These are phyloP conservation scores for Cryptoprocta ferox DNA, from an alignment of 2,797 vertebrate genomes.

Conservation along the genomic window DNA sequence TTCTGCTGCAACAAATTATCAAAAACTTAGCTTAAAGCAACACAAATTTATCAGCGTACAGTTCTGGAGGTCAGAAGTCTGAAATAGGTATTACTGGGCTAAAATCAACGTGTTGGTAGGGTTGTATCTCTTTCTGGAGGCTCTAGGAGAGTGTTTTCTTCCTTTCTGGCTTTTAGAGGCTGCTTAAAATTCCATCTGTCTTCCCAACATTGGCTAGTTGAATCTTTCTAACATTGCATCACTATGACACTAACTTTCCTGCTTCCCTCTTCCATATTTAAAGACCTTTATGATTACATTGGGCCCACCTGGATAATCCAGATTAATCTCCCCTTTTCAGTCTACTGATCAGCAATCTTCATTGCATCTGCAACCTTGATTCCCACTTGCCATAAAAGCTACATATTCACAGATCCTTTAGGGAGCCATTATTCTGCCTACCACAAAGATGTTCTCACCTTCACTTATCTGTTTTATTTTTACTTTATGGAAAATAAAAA, in stretches of 20 bases:
- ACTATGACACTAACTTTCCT: background rate
- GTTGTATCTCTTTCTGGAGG: too few species aligned
- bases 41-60: background rate
- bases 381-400: background rate
- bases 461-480: background rate
- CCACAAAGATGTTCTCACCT: background rate
- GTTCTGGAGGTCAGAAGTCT: background rate
- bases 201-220: background rate
- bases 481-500: conserved; percentile 49
- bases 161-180: background rate
- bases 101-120: background rate
- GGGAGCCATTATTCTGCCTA: background rate
- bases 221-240: background rate
- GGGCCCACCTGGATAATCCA: background rate
- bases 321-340: background rate
- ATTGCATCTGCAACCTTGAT: background rate
- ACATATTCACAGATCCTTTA: background rate
- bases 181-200: background rate
- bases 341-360: background rate
- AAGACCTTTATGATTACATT: background rate
- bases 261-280: background rate
- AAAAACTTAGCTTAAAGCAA: background rate
- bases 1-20: background rate
- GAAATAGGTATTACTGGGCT: background rate
- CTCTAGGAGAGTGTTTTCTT: background rate